Evolutionary conservation across 2,888 invertebrate genomes (phyloP).

Genomic region (Eupithecia tripunctaria): DNA sequence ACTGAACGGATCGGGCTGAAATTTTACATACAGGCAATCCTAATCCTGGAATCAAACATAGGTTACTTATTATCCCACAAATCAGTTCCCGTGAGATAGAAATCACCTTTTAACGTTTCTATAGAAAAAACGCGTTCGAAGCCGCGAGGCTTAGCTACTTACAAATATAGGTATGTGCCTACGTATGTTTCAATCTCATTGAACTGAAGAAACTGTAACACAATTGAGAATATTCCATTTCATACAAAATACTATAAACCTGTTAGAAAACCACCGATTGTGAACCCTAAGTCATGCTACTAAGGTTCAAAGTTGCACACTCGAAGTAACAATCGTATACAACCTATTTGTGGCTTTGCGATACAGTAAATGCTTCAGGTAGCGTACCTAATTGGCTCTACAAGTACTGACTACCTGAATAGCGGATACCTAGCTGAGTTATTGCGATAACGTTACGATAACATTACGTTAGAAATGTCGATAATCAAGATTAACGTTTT

Average conservation of each 20-base stretch:
- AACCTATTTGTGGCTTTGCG: slow-evolving; percentile 45
- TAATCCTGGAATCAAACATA: too few relatives aligned
- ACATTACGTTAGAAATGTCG: neutral
- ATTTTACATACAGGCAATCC: too few relatives aligned
- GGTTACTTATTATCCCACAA: too few relatives aligned
- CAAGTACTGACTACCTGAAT: slow-evolving; percentile 15
- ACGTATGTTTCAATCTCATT: neutral
- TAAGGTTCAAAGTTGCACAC: slow-evolving; percentile 27
- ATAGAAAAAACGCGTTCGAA: too few relatives aligned
- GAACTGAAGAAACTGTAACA: slow-evolving; percentile 4
- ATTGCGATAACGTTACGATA: neutral
- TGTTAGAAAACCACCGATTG: neutral
- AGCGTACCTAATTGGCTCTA: slow-evolving; percentile 41
- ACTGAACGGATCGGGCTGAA: too few relatives aligned
- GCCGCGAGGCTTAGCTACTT: too few relatives aligned
- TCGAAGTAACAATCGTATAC: slow-evolving; percentile 38
- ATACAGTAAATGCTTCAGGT: slow-evolving; percentile 24
- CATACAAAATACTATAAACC: neutral
- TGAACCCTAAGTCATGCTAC: slow-evolving; percentile 7
- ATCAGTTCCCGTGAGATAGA: too few relatives aligned
- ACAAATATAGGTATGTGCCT: too few relatives aligned
- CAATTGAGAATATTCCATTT: neutral
- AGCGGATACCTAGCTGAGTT: neutral
- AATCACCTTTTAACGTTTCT: too few relatives aligned
- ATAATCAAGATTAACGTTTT: neutral